Evolutionary conservation across 1,140 invertebrate species (phyloP).

Genomic region (Coenobita brevimanus): DNA sequence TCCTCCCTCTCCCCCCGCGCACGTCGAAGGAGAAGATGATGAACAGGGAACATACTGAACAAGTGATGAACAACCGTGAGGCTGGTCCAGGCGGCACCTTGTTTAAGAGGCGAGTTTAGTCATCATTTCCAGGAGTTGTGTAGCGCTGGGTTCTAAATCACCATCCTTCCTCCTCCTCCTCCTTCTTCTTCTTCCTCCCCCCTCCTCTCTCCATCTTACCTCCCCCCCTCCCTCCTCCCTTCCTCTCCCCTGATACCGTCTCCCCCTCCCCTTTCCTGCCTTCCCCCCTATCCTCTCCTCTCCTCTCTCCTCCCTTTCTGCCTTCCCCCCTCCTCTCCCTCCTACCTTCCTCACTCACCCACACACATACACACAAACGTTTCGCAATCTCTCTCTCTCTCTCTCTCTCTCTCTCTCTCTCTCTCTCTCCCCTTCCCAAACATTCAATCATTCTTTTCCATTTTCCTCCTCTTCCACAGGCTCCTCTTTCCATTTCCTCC

Average conservation of each 20-base stretch:
- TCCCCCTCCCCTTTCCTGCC: neutral
- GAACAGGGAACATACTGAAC: constrained; percentile 26
- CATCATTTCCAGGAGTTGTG: constrained; percentile 49
- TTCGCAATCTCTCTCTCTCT: neutral
- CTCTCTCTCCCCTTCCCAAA: constrained; percentile 6
- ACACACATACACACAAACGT: neutral
- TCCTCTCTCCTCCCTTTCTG: neutral
- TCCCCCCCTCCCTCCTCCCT: no score
- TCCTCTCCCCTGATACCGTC: no score
- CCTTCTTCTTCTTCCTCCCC: neutral
- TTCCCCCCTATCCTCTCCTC: neutral
- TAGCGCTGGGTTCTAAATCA: neutral
- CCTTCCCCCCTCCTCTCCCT: neutral
- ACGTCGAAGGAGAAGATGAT: constrained; percentile 8
- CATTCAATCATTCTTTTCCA: no score
- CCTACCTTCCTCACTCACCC: neutral
- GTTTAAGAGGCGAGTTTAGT: constrained; percentile 60
- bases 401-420: constrained; percentile 32
- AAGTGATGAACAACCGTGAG: constrained; percentile 24
- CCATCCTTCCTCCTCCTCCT: neutral
- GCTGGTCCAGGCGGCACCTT: constrained; percentile 32
- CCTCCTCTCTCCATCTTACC: neutral
- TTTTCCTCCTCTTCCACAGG: neutral
- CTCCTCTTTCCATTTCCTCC: no score
- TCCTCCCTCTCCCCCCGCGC: neutral